Evolutionary conservation across 2,888 invertebrate species (phyloP), one percentile per base, ranked within the genome.

Genomic region (Acleris cristana): DNA sequence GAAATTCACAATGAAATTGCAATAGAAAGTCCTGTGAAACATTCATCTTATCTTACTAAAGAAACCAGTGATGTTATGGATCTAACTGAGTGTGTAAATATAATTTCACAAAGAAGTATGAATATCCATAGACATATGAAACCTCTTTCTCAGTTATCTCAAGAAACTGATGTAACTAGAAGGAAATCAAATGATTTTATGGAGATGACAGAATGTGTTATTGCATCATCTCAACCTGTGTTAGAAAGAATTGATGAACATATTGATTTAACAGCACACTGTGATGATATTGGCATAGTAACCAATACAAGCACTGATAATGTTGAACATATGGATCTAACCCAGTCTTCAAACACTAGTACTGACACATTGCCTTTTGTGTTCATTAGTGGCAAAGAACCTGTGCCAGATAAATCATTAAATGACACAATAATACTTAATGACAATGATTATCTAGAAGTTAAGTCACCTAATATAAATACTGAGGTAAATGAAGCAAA

Each of bases 171-270:
- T 73, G 23, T 71, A 52, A 85, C 82, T 7, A 84, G 76, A 72
- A 81, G 79, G 61, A 83, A 71, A 71, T 82, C 83, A 3, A 76
- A 86, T 80, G 86, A 90, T 76, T 79, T 82, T 63, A 88, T 90
- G 88, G 89, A 90, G 73, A 80, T 89, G 0, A 89, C 90, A 64
- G 78, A 87, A 58, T 90, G 90, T 82, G 77, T 86, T 60, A 72
- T 71, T 48, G 68, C 71, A 26, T 72, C 65, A 34, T 78, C 77
- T 23, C 76, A 81, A 70, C 71, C 71, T 61, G 60, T 63, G 67
- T 40, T 40, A 53, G 66, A 69, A 56, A 65, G 45, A 64, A 65
- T 71, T 60, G 65, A 74, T 51, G 70, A 77, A 56, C 77, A 79
- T 64, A 80, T 85, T 65, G 80, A 86, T 70, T 72, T 84, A 1